Conservation (phyloP, 2,113 vertebrate genomes). For the Charadrius vociferus region DNA sequence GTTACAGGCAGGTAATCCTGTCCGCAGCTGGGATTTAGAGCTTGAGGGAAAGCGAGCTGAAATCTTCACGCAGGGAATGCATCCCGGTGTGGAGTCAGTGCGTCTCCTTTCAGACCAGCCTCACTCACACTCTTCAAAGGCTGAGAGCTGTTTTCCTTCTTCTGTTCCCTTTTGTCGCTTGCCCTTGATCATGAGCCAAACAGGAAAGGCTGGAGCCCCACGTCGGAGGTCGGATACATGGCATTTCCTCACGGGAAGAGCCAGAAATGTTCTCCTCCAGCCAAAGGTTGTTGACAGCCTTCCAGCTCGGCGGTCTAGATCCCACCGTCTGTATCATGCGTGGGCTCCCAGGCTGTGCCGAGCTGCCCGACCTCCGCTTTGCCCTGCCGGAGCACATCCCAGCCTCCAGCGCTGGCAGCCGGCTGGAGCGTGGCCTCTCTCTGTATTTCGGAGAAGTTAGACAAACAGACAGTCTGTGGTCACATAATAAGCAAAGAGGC, state of each 20-base stretch:
- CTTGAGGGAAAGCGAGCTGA: background rate
- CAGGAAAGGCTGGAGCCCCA: conserved; percentile 17
- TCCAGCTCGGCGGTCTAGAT: background rate
- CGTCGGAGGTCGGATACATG: accelerated
- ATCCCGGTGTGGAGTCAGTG: background rate
- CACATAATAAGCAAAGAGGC: background rate
- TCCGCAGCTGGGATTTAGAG: background rate
- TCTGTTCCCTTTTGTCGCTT: background rate
- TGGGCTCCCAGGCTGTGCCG: accelerated
- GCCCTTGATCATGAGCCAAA: conserved; percentile 30
- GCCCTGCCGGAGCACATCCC: accelerated
- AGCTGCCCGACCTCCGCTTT: accelerated
- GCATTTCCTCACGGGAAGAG: background rate
- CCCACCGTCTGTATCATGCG: accelerated
- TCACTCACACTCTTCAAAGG: background rate
- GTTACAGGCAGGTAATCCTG: background rate
- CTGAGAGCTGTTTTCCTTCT: background rate
- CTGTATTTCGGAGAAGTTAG: background rate
- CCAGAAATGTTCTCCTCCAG: background rate
- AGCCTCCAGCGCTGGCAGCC: accelerated
- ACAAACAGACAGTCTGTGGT: accelerated
- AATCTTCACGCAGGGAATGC: accelerated
- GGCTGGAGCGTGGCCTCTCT: accelerated
- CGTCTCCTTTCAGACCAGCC: background rate
- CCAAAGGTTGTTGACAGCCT: background rate